Conservation (phyloP, 2,888 invertebrate species). For the Eurytoma californica region DNA sequence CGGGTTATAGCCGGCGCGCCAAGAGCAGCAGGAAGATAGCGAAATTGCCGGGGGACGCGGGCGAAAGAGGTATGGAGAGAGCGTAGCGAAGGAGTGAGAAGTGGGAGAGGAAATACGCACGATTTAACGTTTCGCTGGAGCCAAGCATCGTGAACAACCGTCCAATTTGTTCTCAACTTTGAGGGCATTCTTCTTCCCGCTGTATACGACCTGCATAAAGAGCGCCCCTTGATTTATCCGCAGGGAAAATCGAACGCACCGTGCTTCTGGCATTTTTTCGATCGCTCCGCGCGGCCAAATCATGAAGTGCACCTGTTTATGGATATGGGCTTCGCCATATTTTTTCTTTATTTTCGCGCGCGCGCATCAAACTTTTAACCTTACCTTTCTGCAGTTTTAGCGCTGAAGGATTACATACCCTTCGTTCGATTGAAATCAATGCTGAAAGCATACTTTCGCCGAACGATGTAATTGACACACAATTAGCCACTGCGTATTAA, state of each 20-base stretch:
- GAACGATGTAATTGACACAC: no score
- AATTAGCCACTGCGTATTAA: no score
- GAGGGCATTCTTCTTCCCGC: constrained; percentile 19
- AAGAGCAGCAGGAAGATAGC: background rate
- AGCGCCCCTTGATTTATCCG: background rate
- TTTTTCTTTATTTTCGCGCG: no score
- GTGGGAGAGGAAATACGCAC: background rate
- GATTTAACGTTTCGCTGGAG: constrained; percentile 39
- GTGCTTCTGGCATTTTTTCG: background rate
- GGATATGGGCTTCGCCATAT: no score
- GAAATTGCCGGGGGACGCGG: no score
- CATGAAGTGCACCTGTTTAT: background rate
- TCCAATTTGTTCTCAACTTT: constrained; percentile 33
- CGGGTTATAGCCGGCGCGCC: constrained; percentile 16
- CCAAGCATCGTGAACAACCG: constrained; percentile 4
- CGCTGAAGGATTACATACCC: no score
- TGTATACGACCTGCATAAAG: background rate
- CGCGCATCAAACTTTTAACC: no score
- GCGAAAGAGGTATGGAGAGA: background rate
- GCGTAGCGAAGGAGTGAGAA: constrained; percentile 8
- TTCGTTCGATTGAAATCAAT: no score
- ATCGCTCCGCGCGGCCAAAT: background rate
- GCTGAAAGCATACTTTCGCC: no score
- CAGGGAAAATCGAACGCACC: constrained; percentile 5
- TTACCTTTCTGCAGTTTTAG: no score